phyloP scores from a whole-genome alignment of 2,888 invertebrate species.

The Mechanitis mazaeus region DNA sequence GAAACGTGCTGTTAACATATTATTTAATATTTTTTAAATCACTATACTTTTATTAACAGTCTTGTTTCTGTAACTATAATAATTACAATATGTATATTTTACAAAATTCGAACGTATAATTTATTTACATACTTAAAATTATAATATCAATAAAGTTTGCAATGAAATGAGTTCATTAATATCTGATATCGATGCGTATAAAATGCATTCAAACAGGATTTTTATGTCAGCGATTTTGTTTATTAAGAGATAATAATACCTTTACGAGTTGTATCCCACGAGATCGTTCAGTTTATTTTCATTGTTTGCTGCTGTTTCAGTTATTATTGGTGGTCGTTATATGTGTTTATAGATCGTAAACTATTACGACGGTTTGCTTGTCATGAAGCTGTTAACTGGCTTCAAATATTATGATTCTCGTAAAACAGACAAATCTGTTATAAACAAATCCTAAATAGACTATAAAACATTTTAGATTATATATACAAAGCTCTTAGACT shows the following conservation, averaged over 20 bases:
- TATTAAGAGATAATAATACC: slow-evolving; percentile 75
- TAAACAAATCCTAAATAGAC: slow-evolving; percentile 42
- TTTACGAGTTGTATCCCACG: slow-evolving; percentile 64
- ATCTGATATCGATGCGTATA: slow-evolving; percentile 49
- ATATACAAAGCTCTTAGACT: slow-evolving; percentile 1
- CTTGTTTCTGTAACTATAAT: not conserved
- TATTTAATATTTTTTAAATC: no score
- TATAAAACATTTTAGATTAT: not conserved
- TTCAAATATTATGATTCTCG: slow-evolving; percentile 58
- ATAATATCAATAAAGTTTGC: slow-evolving; percentile 38
- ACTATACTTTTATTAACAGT: no score
- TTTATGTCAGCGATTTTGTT: slow-evolving; percentile 63
- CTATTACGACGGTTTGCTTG: slow-evolving; percentile 65
- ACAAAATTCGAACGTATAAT: not conserved
- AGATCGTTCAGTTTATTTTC: slow-evolving; percentile 64
- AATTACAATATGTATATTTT: not conserved
- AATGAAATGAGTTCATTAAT: slow-evolving; percentile 56
- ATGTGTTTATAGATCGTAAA: slow-evolving; percentile 74
- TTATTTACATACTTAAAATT: slow-evolving; percentile 1
- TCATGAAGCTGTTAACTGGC: slow-evolving; percentile 67
- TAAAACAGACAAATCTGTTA: slow-evolving; percentile 68
- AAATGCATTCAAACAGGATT: slow-evolving; percentile 63
- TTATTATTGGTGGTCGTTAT: slow-evolving; percentile 74
- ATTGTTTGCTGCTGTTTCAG: slow-evolving; percentile 72
- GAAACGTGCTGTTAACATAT: no score